A percentile compares a stretch with the other conserved stretches of the same genome.
phyloP scores from a whole-genome alignment of 92 coral and sea anemone species.

The Siderastrea siderea region DNA sequence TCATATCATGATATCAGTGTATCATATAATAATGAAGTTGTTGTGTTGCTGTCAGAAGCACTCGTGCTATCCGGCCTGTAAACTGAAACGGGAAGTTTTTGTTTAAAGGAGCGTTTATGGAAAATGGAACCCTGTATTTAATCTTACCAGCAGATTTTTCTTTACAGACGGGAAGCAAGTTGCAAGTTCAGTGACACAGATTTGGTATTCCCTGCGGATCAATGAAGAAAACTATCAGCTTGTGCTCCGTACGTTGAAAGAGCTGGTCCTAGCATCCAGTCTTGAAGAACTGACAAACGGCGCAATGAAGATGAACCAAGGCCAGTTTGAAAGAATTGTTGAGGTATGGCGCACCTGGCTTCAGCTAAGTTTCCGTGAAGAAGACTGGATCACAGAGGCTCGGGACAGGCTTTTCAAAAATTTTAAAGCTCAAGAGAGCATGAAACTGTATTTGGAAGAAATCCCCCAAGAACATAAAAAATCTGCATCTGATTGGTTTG shows the following conservation, averaged over 20 bases:
- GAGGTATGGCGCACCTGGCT: slow-evolving; percentile 82
- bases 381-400: slow-evolving; percentile 57
- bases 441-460: slow-evolving; percentile 30
- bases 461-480: slow-evolving; percentile 70
- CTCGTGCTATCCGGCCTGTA: too few relatives aligned
- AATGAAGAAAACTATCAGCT: slow-evolving; percentile 49
- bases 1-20: too few relatives aligned
- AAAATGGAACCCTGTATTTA: background rate
- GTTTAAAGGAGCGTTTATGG: too few relatives aligned
- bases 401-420: slow-evolving; percentile 31
- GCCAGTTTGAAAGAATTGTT: slow-evolving; percentile 45
- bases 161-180: slow-evolving; percentile 34
- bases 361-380: slow-evolving; percentile 27
- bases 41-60: too few relatives aligned
- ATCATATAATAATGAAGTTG: too few relatives aligned
- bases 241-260: slow-evolving; percentile 51
- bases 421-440: slow-evolving; percentile 30
- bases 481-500: slow-evolving; percentile 76
- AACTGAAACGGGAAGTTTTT: too few relatives aligned
- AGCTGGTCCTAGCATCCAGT: slow-evolving; percentile 44
- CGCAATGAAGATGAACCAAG: slow-evolving; percentile 46
- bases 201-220: slow-evolving; percentile 86
- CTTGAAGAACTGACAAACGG: slow-evolving; percentile 72
- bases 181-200: slow-evolving; percentile 77
- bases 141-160: background rate